Evolutionary conservation across 2,113 vertebrate genomes (phyloP), one percentile per base, ranked within the genome.

Genomic region (Arizona elegans): DNA sequence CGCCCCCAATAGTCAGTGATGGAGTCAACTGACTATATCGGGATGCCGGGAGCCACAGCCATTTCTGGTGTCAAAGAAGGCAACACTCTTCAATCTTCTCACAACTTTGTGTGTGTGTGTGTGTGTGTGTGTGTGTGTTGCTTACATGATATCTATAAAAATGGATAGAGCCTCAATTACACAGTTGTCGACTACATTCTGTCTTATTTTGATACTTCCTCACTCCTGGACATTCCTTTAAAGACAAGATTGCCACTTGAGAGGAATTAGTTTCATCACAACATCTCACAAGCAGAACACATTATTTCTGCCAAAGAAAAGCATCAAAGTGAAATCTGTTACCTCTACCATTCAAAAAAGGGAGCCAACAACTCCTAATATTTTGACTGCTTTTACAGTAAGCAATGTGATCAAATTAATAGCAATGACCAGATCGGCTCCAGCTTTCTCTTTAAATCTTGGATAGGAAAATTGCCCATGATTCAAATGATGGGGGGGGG

Each of bases 381-480:
- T 81, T 65, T 75, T 33, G 15, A 17, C 70, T 75, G 15, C n/a
- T 75, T 5, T n/a, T 75, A 75, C 13, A 75, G n/a, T 15, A 33
- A 75, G 15, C n/a, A 94, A 94, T 5, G 87, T 86, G 55, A 86
- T 86, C 62, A 94, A 94, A 95, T 93, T 93, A 96, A 12, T 3
- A 88, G 94, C 93, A 91, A 87, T 55, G 70, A 95, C 92, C 95
- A 96, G 91, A 56, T 50, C 0, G 1, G 0, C 11, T 23, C 29
- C 87, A 0, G 2, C 33, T 26, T 7, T 38, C 53, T 19, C 1
- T 54, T 55, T 92, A 81, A 81, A 21, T 21, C 75, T 81, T 81
- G 17, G 7, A 38, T 3, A 8, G 17, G 17, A 81, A 81, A 81
- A 7, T 81, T 38, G 5, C 7, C 33, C 33, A 19, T 38, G 15